These are phyloP conservation scores for Telmatochromis sp. DNA, from an alignment of 2,113 vertebrate species.

Conservation along the genomic window DNA sequence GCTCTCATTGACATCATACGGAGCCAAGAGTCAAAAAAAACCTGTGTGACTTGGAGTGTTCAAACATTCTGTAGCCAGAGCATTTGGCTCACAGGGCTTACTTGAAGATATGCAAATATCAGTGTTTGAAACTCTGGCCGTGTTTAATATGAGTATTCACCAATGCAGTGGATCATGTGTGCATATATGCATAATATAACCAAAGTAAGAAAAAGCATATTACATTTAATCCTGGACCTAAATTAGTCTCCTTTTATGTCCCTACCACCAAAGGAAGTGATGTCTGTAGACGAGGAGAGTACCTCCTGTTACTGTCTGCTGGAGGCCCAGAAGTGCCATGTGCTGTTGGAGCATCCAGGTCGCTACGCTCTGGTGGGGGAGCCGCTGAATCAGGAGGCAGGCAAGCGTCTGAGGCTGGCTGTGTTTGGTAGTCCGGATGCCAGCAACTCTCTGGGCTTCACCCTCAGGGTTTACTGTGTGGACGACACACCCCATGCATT, in stretches of 20 bases:
- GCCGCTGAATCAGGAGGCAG: constrained; percentile 81
- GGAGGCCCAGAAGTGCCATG: constrained; percentile 88
- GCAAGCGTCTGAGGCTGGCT: constrained; percentile 90
- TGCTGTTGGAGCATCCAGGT: constrained; percentile 89
- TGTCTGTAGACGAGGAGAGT: constrained; percentile 93
- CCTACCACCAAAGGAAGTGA: constrained; percentile 80
- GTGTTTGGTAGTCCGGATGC: constrained; percentile 86
- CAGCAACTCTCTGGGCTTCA: constrained; percentile 86
- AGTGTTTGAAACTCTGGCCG: not conserved
- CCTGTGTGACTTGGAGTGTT: not conserved
- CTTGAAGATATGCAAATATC: not conserved
- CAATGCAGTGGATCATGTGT: not conserved
- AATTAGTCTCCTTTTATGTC: not conserved
- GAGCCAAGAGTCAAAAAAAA: not conserved
- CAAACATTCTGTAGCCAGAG: not conserved
- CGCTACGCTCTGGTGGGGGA: constrained; percentile 91
- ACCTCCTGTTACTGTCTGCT: constrained; percentile 94
- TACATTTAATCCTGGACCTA: not conserved
- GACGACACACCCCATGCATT: constrained; percentile 95
- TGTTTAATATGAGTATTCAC: not conserved
- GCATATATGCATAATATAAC: not conserved
- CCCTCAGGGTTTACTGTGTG: constrained; percentile 92
- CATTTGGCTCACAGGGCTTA: not conserved
- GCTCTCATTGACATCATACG: not conserved
- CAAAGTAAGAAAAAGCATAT: not conserved